Percentiles rank a stretch among this genome's conserved stretches.
These are phyloP conservation scores for Numenius phaeopus DNA, from an alignment of 2,797 vertebrate species.

Conservation along the genomic window DNA sequence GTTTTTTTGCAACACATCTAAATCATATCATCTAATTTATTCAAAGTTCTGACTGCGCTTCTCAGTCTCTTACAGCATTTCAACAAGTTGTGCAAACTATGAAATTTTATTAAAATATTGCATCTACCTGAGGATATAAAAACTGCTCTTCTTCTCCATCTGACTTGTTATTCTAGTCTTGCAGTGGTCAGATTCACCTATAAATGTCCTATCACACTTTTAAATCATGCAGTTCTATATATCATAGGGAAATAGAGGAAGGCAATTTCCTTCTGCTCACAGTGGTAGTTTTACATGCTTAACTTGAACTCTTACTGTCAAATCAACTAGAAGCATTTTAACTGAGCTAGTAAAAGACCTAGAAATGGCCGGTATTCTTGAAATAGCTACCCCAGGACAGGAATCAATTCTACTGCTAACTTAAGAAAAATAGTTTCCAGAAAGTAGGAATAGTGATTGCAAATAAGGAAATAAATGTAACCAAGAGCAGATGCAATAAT, in stretches of 20 bases:
- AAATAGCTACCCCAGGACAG: neutral
- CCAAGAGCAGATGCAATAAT: neutral
- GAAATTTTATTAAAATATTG: conserved; percentile 29
- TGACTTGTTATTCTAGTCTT: neutral
- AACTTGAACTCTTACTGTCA: neutral
- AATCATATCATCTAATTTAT: conserved; percentile 58
- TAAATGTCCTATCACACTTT: conserved; percentile 6
- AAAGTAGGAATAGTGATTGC: neutral
- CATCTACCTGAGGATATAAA: neutral
- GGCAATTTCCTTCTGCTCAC: neutral
- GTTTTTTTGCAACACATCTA: conserved; percentile 15
- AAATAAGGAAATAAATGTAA: conserved; percentile 14
- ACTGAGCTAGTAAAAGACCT: neutral
- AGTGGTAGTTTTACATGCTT: neutral
- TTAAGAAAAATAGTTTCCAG: neutral
- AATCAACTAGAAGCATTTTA: conserved; percentile 14
- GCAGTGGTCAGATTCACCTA: conserved; percentile 9
- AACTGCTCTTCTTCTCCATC: neutral
- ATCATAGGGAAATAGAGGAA: neutral
- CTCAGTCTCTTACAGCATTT: conserved; percentile 27
- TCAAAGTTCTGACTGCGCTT: conserved; percentile 20
- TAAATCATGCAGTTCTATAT: neutral
- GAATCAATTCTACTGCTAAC: neutral
- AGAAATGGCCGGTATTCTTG: neutral
- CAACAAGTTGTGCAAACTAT: conserved; percentile 30